Conservation (phyloP, 2,888 invertebrate genomes). For the Tineola bisselliella region DNA sequence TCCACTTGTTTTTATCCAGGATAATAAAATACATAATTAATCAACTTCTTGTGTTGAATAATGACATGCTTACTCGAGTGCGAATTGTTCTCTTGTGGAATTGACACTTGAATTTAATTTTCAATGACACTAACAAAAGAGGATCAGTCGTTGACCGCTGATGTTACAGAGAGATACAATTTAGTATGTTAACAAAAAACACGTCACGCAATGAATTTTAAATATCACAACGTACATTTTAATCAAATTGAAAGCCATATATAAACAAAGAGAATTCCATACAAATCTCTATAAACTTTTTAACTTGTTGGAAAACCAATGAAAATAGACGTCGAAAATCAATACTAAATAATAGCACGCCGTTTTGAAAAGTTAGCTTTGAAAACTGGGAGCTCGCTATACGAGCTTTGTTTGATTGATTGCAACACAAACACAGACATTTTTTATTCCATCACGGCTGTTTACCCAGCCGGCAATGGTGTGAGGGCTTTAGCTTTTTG, state of each 20-base stretch:
- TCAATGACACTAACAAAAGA: constrained; percentile 16
- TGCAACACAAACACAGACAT: constrained; percentile 52
- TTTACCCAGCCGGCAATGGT: constrained; percentile 28
- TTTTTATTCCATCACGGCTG: constrained; percentile 48
- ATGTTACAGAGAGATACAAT: not conserved
- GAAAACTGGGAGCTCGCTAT: constrained; percentile 32
- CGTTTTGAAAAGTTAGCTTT: constrained; percentile 52
- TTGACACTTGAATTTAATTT: constrained; percentile 16
- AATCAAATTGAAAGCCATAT: constrained; percentile 15
- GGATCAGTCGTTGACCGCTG: constrained; percentile 14
- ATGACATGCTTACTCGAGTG: not conserved
- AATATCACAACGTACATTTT: not conserved
- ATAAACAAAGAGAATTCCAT: constrained; percentile 12
- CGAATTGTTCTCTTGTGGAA: constrained; percentile 38
- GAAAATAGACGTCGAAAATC: constrained; percentile 50
- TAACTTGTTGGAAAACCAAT: constrained; percentile 36
- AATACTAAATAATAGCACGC: constrained; percentile 52
- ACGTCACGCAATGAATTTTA: not conserved
- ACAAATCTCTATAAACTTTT: constrained; percentile 42
- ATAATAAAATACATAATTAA: not conserved
- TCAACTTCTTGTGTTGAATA: not conserved
- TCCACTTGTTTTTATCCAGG: not conserved
- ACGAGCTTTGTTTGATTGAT: constrained; percentile 59
- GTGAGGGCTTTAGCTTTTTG: constrained; percentile 25
- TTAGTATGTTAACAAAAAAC: not conserved